phyloP scores from a whole-genome alignment of 2,113 vertebrate species.

The Canis aureus region DNA sequence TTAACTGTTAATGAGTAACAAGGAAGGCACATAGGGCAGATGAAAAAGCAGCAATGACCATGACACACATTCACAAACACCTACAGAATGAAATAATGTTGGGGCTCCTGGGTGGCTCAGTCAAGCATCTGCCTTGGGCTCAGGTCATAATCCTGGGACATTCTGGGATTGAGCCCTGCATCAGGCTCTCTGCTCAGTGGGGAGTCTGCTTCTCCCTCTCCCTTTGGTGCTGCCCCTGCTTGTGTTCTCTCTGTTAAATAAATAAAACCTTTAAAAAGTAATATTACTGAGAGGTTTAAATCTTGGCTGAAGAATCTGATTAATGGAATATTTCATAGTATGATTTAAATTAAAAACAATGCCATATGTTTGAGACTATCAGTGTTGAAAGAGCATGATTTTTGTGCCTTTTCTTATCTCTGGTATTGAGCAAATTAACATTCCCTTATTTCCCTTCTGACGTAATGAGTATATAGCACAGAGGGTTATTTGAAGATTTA shows the following conservation, averaged over 20 bases:
- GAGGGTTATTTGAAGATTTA: background rate
- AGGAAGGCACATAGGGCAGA: background rate
- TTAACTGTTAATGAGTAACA: conserved; percentile 5
- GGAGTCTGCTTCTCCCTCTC: too few relatives aligned
- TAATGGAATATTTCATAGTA: background rate
- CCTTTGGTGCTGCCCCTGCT: too few relatives aligned
- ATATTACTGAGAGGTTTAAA: background rate
- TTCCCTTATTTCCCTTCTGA: background rate
- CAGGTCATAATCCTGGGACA: too few relatives aligned
- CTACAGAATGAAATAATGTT: background rate
- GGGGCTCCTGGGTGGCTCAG: too few relatives aligned
- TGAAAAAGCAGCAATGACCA: background rate
- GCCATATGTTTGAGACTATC: background rate
- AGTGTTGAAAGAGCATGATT: background rate
- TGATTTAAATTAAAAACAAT: conserved; percentile 7
- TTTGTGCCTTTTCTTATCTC: background rate
- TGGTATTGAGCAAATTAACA: background rate
- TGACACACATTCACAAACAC: background rate
- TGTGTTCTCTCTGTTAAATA: too few relatives aligned
- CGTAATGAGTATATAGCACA: background rate
- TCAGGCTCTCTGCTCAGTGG: too few relatives aligned
- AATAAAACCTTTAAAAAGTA: background rate
- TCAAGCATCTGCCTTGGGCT: too few relatives aligned
- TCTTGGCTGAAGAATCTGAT: background rate
- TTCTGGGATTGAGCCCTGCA: too few relatives aligned